Evolutionary conservation across 2,797 vertebrate genomes (phyloP).

Genomic region (Anguilla megastoma): DNA sequence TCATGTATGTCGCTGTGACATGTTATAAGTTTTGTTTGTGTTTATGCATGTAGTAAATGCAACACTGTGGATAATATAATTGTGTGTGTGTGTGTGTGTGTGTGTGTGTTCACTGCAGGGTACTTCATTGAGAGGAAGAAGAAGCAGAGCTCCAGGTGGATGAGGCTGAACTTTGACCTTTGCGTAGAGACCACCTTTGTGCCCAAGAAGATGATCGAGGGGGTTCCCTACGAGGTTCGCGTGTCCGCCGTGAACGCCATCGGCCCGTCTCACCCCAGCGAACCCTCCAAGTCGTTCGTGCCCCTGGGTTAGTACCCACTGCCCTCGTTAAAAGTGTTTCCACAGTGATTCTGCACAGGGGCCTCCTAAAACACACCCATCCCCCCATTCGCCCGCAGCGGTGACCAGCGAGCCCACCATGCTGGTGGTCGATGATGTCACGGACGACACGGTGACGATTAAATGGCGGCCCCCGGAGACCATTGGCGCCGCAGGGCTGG

Average conservation of each 20-base stretch:
- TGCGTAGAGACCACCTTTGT: slow-evolving; percentile 93
- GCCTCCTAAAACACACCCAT: slow-evolving; percentile 20
- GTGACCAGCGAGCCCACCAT: slow-evolving; percentile 96
- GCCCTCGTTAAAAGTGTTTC: not conserved
- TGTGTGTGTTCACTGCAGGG: slow-evolving; percentile 64
- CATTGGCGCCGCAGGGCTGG: slow-evolving; percentile 93
- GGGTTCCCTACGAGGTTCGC: slow-evolving; percentile 94
- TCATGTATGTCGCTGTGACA: not conserved
- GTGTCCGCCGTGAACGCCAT: slow-evolving; percentile 95
- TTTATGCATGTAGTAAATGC: not conserved
- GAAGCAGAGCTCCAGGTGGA: slow-evolving; percentile 98
- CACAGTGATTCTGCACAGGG: not conserved
- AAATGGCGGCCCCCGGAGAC: slow-evolving; percentile 98
- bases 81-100: not conserved
- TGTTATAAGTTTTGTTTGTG: not conserved
- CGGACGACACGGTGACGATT: slow-evolving; percentile 87
- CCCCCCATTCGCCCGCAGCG: slow-evolving; percentile 68
- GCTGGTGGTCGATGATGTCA: slow-evolving; percentile 88
- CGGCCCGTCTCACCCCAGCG: slow-evolving; percentile 92
- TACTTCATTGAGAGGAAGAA: slow-evolving; percentile 98
- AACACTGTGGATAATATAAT: not conserved
- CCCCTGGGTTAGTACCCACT: slow-evolving; percentile 84
- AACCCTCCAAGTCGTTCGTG: slow-evolving; percentile 92
- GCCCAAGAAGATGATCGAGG: slow-evolving; percentile 99
- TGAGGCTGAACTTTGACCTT: slow-evolving; percentile 97